phyloP scores from a whole-genome alignment of 2,797 vertebrate species.

The Acanthurus tractus region DNA sequence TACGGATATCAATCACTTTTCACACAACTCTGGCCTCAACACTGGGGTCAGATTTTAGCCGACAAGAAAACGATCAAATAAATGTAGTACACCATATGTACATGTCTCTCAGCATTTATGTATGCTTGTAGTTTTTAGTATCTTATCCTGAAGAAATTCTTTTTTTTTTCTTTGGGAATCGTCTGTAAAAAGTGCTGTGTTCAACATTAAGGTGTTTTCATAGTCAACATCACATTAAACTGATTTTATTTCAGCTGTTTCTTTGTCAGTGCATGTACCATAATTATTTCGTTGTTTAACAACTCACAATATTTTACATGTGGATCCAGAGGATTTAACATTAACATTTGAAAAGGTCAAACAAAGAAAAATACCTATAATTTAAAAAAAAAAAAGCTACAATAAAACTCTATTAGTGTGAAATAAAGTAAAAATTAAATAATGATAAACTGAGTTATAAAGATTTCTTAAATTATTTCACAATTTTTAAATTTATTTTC shows the following conservation, averaged over 20 bases:
- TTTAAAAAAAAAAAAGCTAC: neutral
- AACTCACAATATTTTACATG: neutral
- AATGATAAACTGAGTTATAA: neutral
- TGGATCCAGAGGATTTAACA: no score
- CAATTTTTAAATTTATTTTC: neutral
- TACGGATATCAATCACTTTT: neutral
- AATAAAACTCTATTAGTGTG: neutral
- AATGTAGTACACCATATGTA: neutral
- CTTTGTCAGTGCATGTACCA: neutral
- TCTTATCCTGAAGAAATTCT: no score
- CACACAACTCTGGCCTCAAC: no score
- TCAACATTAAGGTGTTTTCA: neutral
- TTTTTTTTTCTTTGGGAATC: neutral
- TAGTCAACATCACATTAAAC: neutral
- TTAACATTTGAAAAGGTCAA: neutral
- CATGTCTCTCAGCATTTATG: neutral
- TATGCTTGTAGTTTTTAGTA: neutral
- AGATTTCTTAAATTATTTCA: neutral
- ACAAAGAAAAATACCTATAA: no score
- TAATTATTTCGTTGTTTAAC: no score
- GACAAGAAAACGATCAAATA: neutral
- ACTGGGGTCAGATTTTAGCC: neutral
- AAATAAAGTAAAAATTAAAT: neutral
- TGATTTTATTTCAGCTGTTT: neutral
- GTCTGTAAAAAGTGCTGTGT: neutral